phyloP scores from a whole-genome alignment of 2,113 vertebrate genomes.

The Uria lomvia region DNA sequence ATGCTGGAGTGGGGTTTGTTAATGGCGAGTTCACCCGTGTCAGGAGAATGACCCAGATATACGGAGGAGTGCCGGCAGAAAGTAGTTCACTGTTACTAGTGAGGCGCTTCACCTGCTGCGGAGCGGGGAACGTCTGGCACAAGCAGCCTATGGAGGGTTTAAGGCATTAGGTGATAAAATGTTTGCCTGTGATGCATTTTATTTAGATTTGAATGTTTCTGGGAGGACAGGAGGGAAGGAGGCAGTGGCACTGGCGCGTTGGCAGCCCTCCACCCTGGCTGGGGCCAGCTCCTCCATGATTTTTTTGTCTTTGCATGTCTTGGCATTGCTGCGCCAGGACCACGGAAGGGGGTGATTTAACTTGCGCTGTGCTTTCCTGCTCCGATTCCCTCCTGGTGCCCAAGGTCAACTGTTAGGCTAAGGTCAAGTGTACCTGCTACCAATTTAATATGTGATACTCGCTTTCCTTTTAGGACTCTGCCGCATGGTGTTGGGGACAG shows the following conservation, averaged over 20 bases:
- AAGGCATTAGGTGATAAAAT: not conserved
- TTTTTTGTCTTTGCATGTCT: not conserved
- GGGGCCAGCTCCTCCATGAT: accelerated
- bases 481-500: not conserved
- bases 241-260: accelerated
- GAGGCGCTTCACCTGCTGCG: not conserved
- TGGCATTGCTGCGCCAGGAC: not conserved
- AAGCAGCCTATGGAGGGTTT: accelerated
- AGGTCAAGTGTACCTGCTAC: not conserved
- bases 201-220: not conserved
- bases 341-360: not conserved
- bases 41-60: slow-evolving; percentile 10
- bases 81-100: not conserved
- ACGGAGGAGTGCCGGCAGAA: not conserved
- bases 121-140: not conserved
- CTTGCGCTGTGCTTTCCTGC: accelerated
- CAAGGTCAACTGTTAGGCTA: not conserved
- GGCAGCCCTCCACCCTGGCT: accelerated
- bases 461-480: not conserved
- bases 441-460: accelerated
- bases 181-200: accelerated
- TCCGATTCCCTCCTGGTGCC: not conserved
- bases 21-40: not conserved
- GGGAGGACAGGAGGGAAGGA: not conserved
- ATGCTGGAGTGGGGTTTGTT: not conserved